These are phyloP conservation scores for Rissa tridactyla DNA, from an alignment of 2,113 vertebrate species.

Conservation along the genomic window DNA sequence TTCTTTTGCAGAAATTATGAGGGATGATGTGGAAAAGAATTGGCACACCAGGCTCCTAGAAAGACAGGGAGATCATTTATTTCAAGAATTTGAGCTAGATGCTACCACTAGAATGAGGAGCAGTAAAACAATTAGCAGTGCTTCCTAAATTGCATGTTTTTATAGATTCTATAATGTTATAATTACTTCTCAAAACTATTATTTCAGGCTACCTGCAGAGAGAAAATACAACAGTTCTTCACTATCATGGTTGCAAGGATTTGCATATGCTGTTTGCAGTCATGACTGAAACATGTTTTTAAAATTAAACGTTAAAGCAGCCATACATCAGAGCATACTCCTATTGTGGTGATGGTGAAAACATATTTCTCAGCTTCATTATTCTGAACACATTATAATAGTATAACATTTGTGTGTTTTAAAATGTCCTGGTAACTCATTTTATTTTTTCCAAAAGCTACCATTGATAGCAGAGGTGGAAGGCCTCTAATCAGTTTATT, in stretches of 20 bases:
- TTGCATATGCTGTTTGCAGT: background rate
- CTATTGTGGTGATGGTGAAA: background rate
- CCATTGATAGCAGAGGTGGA: conserved; percentile 86
- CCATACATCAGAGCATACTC: background rate
- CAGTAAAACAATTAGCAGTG: background rate
- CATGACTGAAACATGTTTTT: background rate
- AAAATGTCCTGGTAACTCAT: background rate
- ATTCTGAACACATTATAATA: background rate
- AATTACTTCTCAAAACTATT: background rate
- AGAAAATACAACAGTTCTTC: background rate
- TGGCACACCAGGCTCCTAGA: background rate
- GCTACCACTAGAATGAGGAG: background rate
- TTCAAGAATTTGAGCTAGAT: background rate
- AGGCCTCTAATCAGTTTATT: conserved; percentile 82
- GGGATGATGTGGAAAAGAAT: background rate
- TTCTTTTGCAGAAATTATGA: background rate
- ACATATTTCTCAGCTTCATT: background rate
- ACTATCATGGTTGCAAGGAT: background rate
- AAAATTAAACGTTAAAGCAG: background rate
- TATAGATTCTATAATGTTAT: background rate
- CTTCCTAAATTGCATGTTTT: background rate
- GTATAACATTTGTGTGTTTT: background rate
- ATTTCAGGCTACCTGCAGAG: background rate
- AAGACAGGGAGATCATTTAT: background rate
- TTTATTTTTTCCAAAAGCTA: conserved; percentile 73